A percentile compares a stretch with the other conserved stretches of the same genome.
These are phyloP conservation scores for Ditula angustiorana DNA, from an alignment of 2,888 invertebrate species.

Conservation along the genomic window DNA sequence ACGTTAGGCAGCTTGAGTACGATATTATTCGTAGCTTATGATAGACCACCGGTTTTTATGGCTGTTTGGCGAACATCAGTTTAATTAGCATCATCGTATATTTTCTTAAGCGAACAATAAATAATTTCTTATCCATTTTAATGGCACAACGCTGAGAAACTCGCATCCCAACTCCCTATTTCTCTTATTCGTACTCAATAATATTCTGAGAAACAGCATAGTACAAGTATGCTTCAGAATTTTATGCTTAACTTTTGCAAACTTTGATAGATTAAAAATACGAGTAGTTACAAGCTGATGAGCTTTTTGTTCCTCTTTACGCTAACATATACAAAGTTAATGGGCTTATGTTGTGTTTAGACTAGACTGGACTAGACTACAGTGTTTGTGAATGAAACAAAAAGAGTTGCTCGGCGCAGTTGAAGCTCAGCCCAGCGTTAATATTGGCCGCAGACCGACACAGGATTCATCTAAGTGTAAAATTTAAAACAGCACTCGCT, in stretches of 20 bases:
- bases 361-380: background rate
- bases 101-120: constrained; percentile 18
- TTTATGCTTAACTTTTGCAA: no score
- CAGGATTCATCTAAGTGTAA: constrained; percentile 18
- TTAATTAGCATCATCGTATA: constrained; percentile 23
- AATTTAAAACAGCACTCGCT: constrained; percentile 10
- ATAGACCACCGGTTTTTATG: no score
- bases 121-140: constrained; percentile 15
- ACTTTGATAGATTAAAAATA: no score
- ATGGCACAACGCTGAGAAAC: background rate
- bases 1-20: no score
- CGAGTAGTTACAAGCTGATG: no score
- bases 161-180: background rate
- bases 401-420: background rate
- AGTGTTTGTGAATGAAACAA: background rate
- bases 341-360: background rate
- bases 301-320: no score
- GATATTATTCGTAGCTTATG: no score
- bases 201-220: background rate
- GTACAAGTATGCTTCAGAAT: no score
- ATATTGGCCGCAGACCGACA: constrained; percentile 12
- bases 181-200: background rate
- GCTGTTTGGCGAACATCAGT: no score
- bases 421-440: constrained; percentile 4
- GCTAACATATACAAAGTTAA: no score